These are phyloP conservation scores for Rhyzopertha dominica DNA, from an alignment of 1,140 invertebrate species.

Conservation along the genomic window DNA sequence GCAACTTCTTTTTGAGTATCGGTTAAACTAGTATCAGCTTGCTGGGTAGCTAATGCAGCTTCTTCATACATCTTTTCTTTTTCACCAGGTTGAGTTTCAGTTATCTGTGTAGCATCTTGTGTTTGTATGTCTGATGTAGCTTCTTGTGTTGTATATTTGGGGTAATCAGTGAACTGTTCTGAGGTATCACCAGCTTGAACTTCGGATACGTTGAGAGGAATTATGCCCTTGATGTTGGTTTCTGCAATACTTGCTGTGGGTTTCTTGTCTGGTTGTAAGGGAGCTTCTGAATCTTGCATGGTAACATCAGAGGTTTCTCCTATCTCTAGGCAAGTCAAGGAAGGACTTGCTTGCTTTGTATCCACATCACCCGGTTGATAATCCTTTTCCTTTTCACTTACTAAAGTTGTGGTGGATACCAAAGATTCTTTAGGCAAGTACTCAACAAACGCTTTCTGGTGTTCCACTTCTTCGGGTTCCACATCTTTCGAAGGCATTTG, in stretches of 20 bases:
- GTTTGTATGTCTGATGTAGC: slow-evolving; percentile 48
- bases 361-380: slow-evolving; percentile 46
- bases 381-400: slow-evolving; percentile 55
- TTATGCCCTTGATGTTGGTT: slow-evolving; percentile 48
- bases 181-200: slow-evolving; percentile 52
- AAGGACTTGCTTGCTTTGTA: slow-evolving; percentile 49
- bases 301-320: slow-evolving; percentile 50
- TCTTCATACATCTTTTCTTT: slow-evolving; percentile 47
- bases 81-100: slow-evolving; percentile 51
- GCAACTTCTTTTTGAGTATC: slow-evolving; percentile 49
- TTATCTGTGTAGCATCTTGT: slow-evolving; percentile 54
- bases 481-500: slow-evolving; percentile 57
- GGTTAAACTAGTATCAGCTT: slow-evolving; percentile 42
- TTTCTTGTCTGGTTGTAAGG: slow-evolving; percentile 44
- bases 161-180: slow-evolving; percentile 48
- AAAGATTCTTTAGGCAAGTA: slow-evolving; percentile 56
- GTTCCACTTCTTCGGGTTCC: slow-evolving; percentile 43
- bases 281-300: slow-evolving; percentile 56
- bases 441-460: slow-evolving; percentile 52
- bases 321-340: slow-evolving; percentile 52
- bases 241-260: slow-evolving; percentile 50
- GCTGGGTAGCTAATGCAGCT: slow-evolving; percentile 40
- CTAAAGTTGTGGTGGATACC: slow-evolving; percentile 52
- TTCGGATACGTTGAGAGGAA: slow-evolving; percentile 53
- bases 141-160: slow-evolving; percentile 53